Evolutionary conservation across 1,140 invertebrate species (phyloP).

Genomic region (Physella acuta): DNA sequence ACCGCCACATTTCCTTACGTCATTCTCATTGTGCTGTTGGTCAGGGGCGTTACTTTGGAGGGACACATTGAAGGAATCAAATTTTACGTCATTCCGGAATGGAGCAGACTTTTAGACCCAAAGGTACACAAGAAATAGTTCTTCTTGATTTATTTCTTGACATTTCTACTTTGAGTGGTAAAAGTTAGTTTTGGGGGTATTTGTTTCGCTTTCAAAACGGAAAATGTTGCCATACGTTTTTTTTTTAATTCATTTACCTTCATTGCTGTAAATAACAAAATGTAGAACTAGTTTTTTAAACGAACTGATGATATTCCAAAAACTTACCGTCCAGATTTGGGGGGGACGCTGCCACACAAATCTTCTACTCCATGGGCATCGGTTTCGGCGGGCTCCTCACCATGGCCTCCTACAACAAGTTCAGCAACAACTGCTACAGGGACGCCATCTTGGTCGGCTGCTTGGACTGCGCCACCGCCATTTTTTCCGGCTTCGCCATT

Average conservation of each 20-base stretch:
- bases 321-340: too few species aligned
- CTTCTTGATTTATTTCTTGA: too few species aligned
- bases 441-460: conserved; percentile 91
- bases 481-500: conserved; percentile 96
- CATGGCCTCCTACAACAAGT: conserved; percentile 53
- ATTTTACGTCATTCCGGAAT: conserved; percentile 69
- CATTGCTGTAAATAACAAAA: too few species aligned
- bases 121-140: conserved; percentile 41
- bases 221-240: too few species aligned
- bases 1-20: conserved; percentile 62
- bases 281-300: too few species aligned
- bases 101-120: conserved; percentile 33
- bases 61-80: conserved; percentile 72
- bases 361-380: conserved; percentile 93
- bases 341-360: conserved; percentile 95
- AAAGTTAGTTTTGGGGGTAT: too few species aligned
- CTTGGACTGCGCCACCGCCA: conserved; percentile 92
- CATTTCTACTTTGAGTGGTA: too few species aligned
- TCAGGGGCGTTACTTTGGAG: conserved; percentile 64
- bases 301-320: too few species aligned
- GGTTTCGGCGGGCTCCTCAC: conserved; percentile 75
- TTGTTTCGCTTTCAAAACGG: too few species aligned
- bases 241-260: too few species aligned
- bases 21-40: conserved; percentile 57
- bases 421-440: conserved; percentile 54